Conservation (phyloP, 2,113 vertebrate genomes). For the Irena cyanogastra region DNA sequence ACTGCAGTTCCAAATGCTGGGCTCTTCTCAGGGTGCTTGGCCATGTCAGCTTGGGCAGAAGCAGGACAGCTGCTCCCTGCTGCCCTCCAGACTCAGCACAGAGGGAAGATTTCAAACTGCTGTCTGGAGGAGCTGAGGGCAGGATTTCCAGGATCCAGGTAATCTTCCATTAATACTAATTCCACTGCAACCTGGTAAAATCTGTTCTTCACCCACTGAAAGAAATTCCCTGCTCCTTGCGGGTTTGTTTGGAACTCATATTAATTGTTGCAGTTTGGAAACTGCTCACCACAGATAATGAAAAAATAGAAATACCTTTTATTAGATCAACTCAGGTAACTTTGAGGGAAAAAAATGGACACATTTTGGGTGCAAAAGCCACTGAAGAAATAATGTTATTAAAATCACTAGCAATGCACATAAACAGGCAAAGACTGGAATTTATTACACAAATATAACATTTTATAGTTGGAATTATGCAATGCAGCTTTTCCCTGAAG, state of each 20-base stretch:
- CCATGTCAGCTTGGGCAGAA: background rate
- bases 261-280: background rate
- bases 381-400: background rate
- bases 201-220: background rate
- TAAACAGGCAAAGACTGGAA: background rate
- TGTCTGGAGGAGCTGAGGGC: background rate
- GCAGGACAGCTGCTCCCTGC: constrained; percentile 14
- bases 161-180: constrained; percentile 16
- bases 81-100: background rate
- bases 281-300: background rate
- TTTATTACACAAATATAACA: background rate
- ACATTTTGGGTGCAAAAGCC: background rate
- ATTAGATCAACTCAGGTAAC: background rate
- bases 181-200: background rate
- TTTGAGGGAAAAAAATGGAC: background rate
- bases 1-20: background rate
- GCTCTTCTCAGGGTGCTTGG: background rate
- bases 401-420: background rate
- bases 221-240: background rate
- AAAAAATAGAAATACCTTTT: background rate
- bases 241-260: background rate
- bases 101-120: background rate
- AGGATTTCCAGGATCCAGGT: constrained; percentile 26
- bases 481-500: background rate
- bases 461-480: background rate